Evolutionary conservation across 2,113 vertebrate genomes (phyloP).

Genomic region (Pluvianellus socialis): DNA sequence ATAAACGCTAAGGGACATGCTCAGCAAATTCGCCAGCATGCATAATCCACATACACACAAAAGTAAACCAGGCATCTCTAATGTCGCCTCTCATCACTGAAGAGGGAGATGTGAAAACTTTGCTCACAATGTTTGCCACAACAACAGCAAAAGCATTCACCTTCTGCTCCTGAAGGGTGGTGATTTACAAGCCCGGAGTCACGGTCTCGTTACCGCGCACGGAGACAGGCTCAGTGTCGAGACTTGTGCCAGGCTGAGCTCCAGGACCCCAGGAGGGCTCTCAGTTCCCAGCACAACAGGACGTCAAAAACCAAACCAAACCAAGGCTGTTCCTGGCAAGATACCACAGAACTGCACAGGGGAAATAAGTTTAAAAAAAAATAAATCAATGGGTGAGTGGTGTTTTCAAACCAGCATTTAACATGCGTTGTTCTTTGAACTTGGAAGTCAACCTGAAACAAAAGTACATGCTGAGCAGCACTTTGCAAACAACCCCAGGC

Average conservation of each 20-base stretch:
- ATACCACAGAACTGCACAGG: not conserved
- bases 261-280: not conserved
- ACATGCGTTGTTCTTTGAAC: not conserved
- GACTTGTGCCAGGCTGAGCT: not conserved
- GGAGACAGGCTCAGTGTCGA: not conserved
- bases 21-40: not conserved
- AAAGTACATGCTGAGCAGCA: not conserved
- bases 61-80: not conserved
- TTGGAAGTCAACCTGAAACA: constrained; percentile 15
- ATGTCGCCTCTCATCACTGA: not conserved
- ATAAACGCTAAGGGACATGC: not conserved
- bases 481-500: not conserved
- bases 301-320: not conserved
- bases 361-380: not conserved
- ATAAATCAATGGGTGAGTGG: not conserved
- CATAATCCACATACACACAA: not conserved
- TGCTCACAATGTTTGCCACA: not conserved
- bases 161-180: not conserved
- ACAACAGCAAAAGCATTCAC: not conserved
- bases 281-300: not conserved
- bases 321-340: not conserved
- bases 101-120: not conserved
- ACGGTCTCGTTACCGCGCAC: rapidly evolving
- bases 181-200: not conserved
- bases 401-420: not conserved